A percentile compares a stretch with the other conserved stretches of the same genome.
Evolutionary conservation across 2,113 vertebrate genomes (phyloP).

Genomic region (Passer montanus): DNA sequence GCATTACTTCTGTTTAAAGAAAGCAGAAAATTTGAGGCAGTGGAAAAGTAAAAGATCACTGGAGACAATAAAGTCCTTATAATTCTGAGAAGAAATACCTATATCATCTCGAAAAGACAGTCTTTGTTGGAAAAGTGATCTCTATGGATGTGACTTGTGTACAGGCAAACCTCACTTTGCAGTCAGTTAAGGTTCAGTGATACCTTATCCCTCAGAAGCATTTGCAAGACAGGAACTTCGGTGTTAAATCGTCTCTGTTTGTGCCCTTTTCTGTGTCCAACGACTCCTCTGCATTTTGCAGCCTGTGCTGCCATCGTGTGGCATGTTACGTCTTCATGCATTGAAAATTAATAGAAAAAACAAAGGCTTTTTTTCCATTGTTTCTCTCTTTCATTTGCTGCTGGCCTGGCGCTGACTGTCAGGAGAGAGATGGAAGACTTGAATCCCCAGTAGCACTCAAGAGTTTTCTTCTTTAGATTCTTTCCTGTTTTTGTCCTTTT

Average conservation of each 20-base stretch:
- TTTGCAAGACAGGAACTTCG: background rate
- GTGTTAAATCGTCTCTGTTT: background rate
- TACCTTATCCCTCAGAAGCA: background rate
- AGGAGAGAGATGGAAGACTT: background rate
- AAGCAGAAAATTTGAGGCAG: background rate
- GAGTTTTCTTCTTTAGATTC: background rate
- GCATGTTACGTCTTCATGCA: background rate
- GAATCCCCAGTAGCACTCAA: background rate
- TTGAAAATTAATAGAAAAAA: background rate
- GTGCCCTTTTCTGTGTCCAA: rapidly evolving
- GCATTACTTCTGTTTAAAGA: background rate
- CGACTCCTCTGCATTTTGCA: background rate
- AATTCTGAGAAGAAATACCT: background rate
- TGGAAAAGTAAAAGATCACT: background rate
- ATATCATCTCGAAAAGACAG: rapidly evolving
- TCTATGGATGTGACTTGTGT: rapidly evolving
- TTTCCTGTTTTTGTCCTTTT: background rate
- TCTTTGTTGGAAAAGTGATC: background rate
- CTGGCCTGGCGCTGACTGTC: background rate
- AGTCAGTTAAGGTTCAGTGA: rapidly evolving
- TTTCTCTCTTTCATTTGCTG: background rate
- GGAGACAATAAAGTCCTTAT: background rate
- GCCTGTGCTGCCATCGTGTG: slow-evolving; percentile 77
- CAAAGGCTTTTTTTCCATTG: rapidly evolving
- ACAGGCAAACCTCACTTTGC: background rate